phyloP scores from a whole-genome alignment of 2,888 invertebrate genomes.

The Calephelis perditalis region DNA sequence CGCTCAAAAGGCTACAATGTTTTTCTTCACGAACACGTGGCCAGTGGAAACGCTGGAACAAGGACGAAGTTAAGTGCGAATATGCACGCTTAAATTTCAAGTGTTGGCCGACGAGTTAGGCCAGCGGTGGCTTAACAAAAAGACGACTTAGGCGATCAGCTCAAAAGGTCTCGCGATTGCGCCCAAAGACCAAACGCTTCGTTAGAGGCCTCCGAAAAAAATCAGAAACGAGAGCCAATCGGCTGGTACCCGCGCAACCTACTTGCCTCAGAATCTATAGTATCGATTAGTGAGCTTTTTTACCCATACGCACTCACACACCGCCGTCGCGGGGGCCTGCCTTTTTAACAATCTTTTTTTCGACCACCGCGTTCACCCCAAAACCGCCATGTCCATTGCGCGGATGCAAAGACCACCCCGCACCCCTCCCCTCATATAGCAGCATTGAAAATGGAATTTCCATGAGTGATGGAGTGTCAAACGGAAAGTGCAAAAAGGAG shows the following conservation, averaged over 20 bases:
- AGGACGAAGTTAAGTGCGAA: conserved; percentile 62
- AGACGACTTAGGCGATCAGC: conserved; percentile 40
- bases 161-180: conserved; percentile 57
- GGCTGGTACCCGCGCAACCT: conserved; percentile 62
- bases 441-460: conserved; percentile 78
- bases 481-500: conserved; percentile 75
- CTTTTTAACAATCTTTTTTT: conserved; percentile 78
- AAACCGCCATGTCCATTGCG: conserved; percentile 75
- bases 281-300: conserved; percentile 77
- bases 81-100: conserved; percentile 61
- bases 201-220: conserved; percentile 60
- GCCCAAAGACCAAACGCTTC: conserved; percentile 65
- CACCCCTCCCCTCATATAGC: conserved; percentile 64
- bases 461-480: conserved; percentile 79
- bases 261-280: conserved; percentile 77
- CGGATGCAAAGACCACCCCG: conserved; percentile 75
- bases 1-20: conserved; percentile 26
- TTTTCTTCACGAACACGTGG: conserved; percentile 34
- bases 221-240: conserved; percentile 54
- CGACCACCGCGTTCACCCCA: conserved; percentile 65
- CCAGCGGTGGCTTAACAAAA: conserved; percentile 42
- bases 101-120: conserved; percentile 50
- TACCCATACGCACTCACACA: conserved; percentile 75
- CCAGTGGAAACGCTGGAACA: conserved; percentile 41
- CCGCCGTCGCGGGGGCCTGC: conserved; percentile 65